Conservation (phyloP, 2,797 vertebrate species). For the Crocodylus rhombifer region DNA sequence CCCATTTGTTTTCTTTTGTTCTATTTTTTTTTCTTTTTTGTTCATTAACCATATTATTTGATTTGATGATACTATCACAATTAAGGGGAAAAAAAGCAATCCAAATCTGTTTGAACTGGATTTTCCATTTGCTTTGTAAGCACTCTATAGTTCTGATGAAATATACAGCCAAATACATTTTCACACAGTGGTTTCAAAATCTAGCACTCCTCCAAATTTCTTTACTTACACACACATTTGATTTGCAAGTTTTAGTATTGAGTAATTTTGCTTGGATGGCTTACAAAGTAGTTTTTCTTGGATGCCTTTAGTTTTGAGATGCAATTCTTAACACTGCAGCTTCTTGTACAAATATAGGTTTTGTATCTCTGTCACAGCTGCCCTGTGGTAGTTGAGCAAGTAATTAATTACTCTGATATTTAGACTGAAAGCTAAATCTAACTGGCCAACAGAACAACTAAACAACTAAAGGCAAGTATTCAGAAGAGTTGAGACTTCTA, state of each 20-base stretch:
- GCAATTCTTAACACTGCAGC: conserved; percentile 7
- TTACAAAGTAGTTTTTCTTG: not conserved
- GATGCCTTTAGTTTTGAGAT: not conserved
- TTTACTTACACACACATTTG: conserved; percentile 11
- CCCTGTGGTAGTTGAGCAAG: not conserved
- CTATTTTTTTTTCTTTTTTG: conserved; percentile 61
- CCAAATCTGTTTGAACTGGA: not conserved
- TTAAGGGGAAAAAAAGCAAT: conserved; percentile 29
- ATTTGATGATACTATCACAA: conserved; percentile 60
- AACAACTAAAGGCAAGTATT: conserved; percentile 41
- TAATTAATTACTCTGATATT: conserved; percentile 64
- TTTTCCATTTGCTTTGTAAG: conserved; percentile 6
- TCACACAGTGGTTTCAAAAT: conserved; percentile 1
- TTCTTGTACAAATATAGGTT: conserved; percentile 12
- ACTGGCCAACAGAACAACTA: conserved; percentile 36
- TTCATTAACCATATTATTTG: conserved; percentile 57
- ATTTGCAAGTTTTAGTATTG: conserved; percentile 37
- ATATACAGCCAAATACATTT: conserved; percentile 20
- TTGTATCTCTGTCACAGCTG: not conserved
- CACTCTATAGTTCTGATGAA: not conserved
- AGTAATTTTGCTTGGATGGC: conserved; percentile 18
- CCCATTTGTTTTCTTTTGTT: conserved; percentile 60
- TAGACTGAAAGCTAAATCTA: conserved; percentile 55
- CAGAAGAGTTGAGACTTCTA: conserved; percentile 23
- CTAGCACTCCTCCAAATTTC: not conserved